Evolutionary conservation across 92 coral and sea anemone species (phyloP).

Genomic region (Actinostola sp.): DNA sequence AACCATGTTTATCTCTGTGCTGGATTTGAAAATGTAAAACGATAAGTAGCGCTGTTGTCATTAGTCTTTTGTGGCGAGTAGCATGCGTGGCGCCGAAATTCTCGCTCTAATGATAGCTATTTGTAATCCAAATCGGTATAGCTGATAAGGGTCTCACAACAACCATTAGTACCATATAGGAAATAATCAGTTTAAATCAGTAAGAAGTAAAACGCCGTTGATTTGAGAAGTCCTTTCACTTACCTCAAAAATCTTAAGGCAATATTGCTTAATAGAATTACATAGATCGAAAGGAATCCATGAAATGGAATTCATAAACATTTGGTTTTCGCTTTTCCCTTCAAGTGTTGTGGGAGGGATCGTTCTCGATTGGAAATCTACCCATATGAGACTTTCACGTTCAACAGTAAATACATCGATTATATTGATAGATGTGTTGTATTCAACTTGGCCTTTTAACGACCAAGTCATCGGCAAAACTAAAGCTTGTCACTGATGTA

Average conservation of each 20-base stretch:
- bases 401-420: slow-evolving; percentile 43
- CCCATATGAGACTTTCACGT: slow-evolving; percentile 28
- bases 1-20: slow-evolving; percentile 56
- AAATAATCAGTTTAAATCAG: slow-evolving; percentile 61
- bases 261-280: slow-evolving; percentile 28
- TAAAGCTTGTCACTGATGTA: slow-evolving; percentile 20
- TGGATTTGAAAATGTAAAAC: slow-evolving; percentile 66
- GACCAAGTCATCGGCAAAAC: slow-evolving; percentile 21
- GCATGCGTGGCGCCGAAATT: slow-evolving; percentile 86
- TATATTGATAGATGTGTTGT: slow-evolving; percentile 7
- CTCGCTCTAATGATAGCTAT: slow-evolving; percentile 76
- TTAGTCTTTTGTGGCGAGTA: slow-evolving; percentile 66
- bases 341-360: slow-evolving; percentile 51
- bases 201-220: slow-evolving; percentile 42
- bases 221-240: slow-evolving; percentile 49
- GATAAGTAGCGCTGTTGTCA: slow-evolving; percentile 75
- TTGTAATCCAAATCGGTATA: slow-evolving; percentile 75
- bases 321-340: neutral
- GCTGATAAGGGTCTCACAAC: slow-evolving; percentile 60
- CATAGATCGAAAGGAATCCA: neutral
- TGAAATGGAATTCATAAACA: slow-evolving; percentile 1
- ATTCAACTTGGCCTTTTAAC: slow-evolving; percentile 16
- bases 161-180: slow-evolving; percentile 65
- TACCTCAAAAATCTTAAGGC: slow-evolving; percentile 19
- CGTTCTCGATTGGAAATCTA: slow-evolving; percentile 31